phyloP scores from a whole-genome alignment of 2,113 vertebrate genomes.

The Kryptolebias marmoratus region DNA sequence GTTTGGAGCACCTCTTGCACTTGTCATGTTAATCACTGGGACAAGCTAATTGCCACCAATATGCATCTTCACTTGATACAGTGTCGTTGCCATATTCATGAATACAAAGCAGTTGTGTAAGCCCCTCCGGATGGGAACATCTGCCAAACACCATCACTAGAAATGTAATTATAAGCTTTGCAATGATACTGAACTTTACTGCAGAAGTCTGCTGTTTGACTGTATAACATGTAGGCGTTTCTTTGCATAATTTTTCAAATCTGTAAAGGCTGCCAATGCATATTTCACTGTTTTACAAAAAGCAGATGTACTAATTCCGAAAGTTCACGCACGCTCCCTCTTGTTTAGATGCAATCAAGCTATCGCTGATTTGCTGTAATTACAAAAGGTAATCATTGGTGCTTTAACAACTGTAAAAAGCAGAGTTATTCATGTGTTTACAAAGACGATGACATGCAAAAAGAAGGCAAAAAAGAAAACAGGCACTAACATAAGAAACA shows the following conservation, averaged over 20 bases:
- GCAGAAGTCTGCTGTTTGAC: conserved; percentile 14
- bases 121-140: conserved; percentile 53
- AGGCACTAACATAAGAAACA: conserved; percentile 36
- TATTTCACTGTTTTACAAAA: conserved; percentile 1
- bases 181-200: conserved; percentile 30
- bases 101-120: conserved; percentile 57
- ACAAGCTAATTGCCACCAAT: conserved; percentile 37
- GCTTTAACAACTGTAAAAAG: conserved; percentile 16
- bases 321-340: background rate
- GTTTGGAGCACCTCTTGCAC: conserved; percentile 18
- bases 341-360: conserved; percentile 51
- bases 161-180: conserved; percentile 60
- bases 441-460: background rate
- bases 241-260: conserved; percentile 7
- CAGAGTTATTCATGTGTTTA: conserved; percentile 25
- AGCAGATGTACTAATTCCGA: conserved; percentile 2
- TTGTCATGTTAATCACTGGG: conserved; percentile 29
- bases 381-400: conserved; percentile 38
- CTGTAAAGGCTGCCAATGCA: background rate
- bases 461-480: conserved; percentile 27
- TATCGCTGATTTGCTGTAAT: conserved; percentile 52
- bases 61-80: conserved; percentile 38
- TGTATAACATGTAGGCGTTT: background rate
- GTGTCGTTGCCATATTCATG: conserved; percentile 42
- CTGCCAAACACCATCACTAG: conserved; percentile 53